These are phyloP conservation scores for Selene dorsalis DNA, from an alignment of 2,797 vertebrate species.

Conservation along the genomic window DNA sequence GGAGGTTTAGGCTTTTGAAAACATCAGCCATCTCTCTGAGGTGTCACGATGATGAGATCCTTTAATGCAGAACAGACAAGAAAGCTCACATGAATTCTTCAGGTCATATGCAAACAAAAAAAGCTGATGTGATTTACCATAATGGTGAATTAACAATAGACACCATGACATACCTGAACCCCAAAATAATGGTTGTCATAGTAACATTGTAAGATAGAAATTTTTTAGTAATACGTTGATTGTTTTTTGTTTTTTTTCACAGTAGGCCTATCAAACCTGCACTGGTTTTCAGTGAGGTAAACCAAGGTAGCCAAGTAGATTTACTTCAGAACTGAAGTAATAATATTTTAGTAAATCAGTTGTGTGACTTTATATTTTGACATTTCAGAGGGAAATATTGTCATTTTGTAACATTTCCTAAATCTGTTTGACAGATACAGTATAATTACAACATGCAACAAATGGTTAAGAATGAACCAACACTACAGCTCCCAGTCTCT, in stretches of 20 bases:
- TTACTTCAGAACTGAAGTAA: no score
- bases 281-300: background rate
- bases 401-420: no score
- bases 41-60: background rate
- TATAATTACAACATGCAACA: no score
- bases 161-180: background rate
- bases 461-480: background rate
- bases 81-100: background rate
- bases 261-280: background rate
- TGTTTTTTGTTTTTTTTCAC: background rate
- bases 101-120: no score
- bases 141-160: background rate
- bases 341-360: no score
- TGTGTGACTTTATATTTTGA: no score
- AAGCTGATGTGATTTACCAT: background rate
- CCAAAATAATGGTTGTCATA: background rate
- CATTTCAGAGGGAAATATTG: background rate
- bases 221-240: no score
- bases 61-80: background rate
- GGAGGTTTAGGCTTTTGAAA: conserved; percentile 78
- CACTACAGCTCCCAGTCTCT: no score
- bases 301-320: no score
- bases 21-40: conserved; percentile 78
- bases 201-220: background rate
- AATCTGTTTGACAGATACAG: no score